These are phyloP conservation scores for Drosophila nigrodunni DNA, from an alignment of 1,140 invertebrate species.

Conservation along the genomic window DNA sequence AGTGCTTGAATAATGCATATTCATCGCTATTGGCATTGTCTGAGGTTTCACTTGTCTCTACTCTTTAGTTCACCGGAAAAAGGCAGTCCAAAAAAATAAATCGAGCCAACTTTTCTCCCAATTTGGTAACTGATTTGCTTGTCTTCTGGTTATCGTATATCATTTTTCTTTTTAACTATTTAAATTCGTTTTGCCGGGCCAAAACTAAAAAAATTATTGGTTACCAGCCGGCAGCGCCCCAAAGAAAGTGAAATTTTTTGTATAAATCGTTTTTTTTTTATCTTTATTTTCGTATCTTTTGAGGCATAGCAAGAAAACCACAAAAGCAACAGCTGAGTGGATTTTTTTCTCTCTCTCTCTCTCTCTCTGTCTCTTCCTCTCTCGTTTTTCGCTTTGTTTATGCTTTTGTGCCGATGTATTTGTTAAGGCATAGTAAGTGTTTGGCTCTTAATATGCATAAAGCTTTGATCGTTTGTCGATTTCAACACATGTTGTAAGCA, in stretches of 20 bases:
- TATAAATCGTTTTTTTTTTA: background rate
- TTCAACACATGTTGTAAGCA: slow-evolving; percentile 61
- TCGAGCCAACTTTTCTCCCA: slow-evolving; percentile 27
- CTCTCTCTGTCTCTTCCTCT: background rate
- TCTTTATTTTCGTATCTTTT: slow-evolving; percentile 35
- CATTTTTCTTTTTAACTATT: slow-evolving; percentile 23
- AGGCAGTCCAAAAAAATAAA: slow-evolving; percentile 23
- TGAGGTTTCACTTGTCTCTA: slow-evolving; percentile 58
- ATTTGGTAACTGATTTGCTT: slow-evolving; percentile 54
- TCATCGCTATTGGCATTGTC: slow-evolving; percentile 25
- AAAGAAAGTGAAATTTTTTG: slow-evolving; percentile 76
- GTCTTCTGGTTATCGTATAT: slow-evolving; percentile 39
- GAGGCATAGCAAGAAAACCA: slow-evolving; percentile 41
- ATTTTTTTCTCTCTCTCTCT: background rate
- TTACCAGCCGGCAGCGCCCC: slow-evolving; percentile 36
- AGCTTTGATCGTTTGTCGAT: slow-evolving; percentile 60
- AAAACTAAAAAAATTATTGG: slow-evolving; percentile 29
- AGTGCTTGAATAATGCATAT: slow-evolving; percentile 23
- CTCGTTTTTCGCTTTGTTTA: slow-evolving; percentile 34
- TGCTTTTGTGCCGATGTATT: slow-evolving; percentile 49
- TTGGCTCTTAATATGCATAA: slow-evolving; percentile 66
- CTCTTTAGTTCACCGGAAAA: slow-evolving; percentile 48
- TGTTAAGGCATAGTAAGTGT: slow-evolving; percentile 8
- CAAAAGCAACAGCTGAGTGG: slow-evolving; percentile 53
- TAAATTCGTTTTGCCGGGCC: slow-evolving; percentile 30